These are phyloP conservation scores for Ectobius pallidus DNA, from an alignment of 2,888 invertebrate genomes.

Conservation along the genomic window DNA sequence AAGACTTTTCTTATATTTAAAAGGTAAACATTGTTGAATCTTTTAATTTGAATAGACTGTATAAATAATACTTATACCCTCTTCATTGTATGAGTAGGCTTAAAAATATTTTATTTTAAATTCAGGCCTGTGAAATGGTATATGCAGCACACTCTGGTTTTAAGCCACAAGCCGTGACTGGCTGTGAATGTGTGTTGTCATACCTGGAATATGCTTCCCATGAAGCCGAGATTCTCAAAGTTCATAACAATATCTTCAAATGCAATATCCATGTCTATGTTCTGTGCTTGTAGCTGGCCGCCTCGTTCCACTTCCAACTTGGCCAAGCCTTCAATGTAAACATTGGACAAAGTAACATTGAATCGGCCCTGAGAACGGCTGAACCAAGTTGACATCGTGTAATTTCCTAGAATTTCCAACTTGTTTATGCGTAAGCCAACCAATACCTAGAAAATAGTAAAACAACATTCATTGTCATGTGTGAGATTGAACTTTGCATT, in stretches of 20 bases:
- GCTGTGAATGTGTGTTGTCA: too few relatives aligned
- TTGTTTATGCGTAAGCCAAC: conserved; percentile 73
- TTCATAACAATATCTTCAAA: conserved; percentile 79
- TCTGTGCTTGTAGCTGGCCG: conserved; percentile 77
- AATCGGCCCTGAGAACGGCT: conserved; percentile 74
- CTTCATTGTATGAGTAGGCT: too few relatives aligned
- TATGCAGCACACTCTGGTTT: too few relatives aligned
- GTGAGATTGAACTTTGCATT: too few relatives aligned
- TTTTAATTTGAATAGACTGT: too few relatives aligned
- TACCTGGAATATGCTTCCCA: conserved; percentile 66
- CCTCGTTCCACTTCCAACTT: conserved; percentile 73
- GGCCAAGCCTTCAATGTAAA: conserved; percentile 71
- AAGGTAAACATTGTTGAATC: too few relatives aligned
- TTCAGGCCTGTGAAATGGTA: too few relatives aligned
- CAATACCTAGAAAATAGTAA: conserved; percentile 66
- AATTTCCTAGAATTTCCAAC: conserved; percentile 74
- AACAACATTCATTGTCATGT: too few relatives aligned
- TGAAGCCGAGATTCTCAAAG: conserved; percentile 80
- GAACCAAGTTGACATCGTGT: conserved; percentile 75
- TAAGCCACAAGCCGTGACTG: too few relatives aligned
- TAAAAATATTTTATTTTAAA: too few relatives aligned
- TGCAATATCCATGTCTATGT: conserved; percentile 78
- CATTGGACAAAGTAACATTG: conserved; percentile 73
- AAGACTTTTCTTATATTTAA: too few relatives aligned
- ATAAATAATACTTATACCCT: too few relatives aligned